A percentile compares a stretch with the other conserved stretches of the same genome.
phyloP scores from a whole-genome alignment of 2,888 invertebrate genomes.

The Anticlea derivata region DNA sequence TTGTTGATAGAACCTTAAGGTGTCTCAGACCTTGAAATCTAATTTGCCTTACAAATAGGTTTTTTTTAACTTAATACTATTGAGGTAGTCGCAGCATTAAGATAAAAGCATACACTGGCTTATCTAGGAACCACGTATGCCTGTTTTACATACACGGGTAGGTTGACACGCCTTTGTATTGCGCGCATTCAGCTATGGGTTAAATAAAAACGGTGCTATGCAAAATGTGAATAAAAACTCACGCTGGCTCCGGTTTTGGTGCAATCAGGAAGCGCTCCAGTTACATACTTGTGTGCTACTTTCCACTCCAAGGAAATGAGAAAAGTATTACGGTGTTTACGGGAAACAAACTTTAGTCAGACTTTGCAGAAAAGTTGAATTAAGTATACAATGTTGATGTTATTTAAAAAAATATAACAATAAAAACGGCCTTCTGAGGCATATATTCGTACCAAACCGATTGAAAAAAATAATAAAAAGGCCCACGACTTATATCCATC shows the following conservation, averaged over 20 bases:
- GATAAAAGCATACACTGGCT: slow-evolving; percentile 10
- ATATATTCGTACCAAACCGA: too few relatives aligned
- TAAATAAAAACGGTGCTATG: slow-evolving; percentile 65
- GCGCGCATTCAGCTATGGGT: slow-evolving; percentile 63
- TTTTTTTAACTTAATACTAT: too few relatives aligned
- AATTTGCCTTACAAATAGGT: too few relatives aligned
- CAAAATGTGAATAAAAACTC: slow-evolving; percentile 56
- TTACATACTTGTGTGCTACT: slow-evolving; percentile 13
- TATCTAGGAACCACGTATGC: slow-evolving; percentile 37
- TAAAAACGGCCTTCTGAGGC: too few relatives aligned
- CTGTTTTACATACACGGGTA: slow-evolving; percentile 38
- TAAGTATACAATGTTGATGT: too few relatives aligned
- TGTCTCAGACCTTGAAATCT: too few relatives aligned
- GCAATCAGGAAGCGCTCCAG: slow-evolving; percentile 39
- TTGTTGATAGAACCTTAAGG: too few relatives aligned
- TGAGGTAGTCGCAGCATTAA: too few relatives aligned
- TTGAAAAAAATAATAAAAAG: too few relatives aligned
- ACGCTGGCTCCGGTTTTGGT: slow-evolving; percentile 40
- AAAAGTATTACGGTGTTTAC: not conserved
- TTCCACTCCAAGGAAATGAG: slow-evolving; percentile 8
- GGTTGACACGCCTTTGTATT: slow-evolving; percentile 68
- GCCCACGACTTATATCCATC: too few relatives aligned
- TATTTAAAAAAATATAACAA: too few relatives aligned
- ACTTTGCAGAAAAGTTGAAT: not conserved
- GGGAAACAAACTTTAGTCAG: not conserved